Conservation (phyloP, 1,140 invertebrate species). For the Drosophila tsacasi region DNA sequence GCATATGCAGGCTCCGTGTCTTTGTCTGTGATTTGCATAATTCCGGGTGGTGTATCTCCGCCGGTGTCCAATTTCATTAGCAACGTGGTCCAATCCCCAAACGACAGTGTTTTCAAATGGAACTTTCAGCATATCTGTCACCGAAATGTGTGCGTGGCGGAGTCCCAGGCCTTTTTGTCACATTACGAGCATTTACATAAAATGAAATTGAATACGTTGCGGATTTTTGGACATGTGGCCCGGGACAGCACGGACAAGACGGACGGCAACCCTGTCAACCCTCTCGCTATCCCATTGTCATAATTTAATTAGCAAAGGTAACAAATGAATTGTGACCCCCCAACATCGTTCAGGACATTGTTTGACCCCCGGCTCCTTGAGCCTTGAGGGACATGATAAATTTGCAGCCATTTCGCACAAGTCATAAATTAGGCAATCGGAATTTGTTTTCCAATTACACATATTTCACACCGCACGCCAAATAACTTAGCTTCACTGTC, state of each 20-base stretch:
- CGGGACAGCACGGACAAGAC: slow-evolving; percentile 5
- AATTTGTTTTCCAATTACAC: slow-evolving; percentile 83
- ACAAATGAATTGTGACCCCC: slow-evolving; percentile 51
- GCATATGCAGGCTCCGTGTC: slow-evolving; percentile 64
- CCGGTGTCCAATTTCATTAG: slow-evolving; percentile 84
- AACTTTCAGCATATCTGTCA: slow-evolving; percentile 79
- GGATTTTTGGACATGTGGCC: slow-evolving; percentile 69
- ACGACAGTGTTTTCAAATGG: slow-evolving; percentile 64
- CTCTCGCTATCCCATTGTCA: slow-evolving; percentile 46
- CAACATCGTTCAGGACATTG: slow-evolving; percentile 22
- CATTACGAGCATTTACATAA: slow-evolving; percentile 81
- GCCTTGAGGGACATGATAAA: slow-evolving; percentile 62
- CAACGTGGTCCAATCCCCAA: slow-evolving; percentile 54
- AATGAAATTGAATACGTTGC: slow-evolving; percentile 78
- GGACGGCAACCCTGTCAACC: slow-evolving; percentile 18
- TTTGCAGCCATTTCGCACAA: slow-evolving; percentile 59
- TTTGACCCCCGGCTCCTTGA: slow-evolving; percentile 34
- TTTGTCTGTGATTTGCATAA: slow-evolving; percentile 75
- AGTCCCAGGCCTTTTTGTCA: slow-evolving; percentile 63
- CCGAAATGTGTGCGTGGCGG: slow-evolving; percentile 61
- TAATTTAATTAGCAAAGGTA: slow-evolving; percentile 77
- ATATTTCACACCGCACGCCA: slow-evolving; percentile 82
- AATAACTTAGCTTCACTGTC: slow-evolving; percentile 54
- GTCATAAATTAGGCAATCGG: slow-evolving; percentile 78
- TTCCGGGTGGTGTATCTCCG: slow-evolving; percentile 60